Base-by-base conservation (phyloP, 2,113 vertebrate species). In the Empidonax alnorum region DNA sequence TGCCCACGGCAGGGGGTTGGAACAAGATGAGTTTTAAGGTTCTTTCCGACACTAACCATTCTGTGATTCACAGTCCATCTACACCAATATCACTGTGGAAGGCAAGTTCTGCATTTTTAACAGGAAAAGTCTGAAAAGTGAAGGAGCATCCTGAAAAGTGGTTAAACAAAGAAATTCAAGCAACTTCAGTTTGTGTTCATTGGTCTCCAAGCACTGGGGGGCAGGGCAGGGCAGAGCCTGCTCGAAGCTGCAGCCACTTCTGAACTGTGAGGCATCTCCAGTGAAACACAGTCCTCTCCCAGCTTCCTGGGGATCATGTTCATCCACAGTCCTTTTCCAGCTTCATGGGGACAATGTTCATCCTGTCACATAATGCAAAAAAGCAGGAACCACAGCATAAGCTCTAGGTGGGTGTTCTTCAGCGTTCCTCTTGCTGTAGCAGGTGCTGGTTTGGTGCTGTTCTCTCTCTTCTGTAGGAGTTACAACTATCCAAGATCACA, bases 371-470 rank as follows among this genome's bases (percentile, higher is more conserved):
- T 6, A 19, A n/a, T 8, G 4, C 21, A 52, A 19, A 84, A 67
- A 44, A 44, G 10, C 39, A 75, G 52, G 27, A 73, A 21, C 4
- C 19, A 21, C 0, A 3, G 12, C 19, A 1, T 6, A 3, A 28
- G 33, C 44, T 67, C 13, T 25, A 19, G 12, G 27, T 65, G 72
- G 73, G 68, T 88, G n/a, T 46, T 65, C 68, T 69, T 37, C 49
- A 24, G 31, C 19, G n/a, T 35, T 35, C 37, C 76, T 50, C 62
- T 59, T 74, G 37, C 49, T 63, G 75, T 8, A 66, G 58, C 58
- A 82, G 58, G 15, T 62, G 37, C 28, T 35, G 25, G 41, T 2
- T 18, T 2, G 6, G 5, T 7, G 46, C n/a, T 47, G 20, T 7
- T 81, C 25, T 55, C n/a, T 39, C 4, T 14, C n/a, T 49, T n/a